Conservation (phyloP, 2,113 vertebrate species). For the Oxygymnocypris stewartii region DNA sequence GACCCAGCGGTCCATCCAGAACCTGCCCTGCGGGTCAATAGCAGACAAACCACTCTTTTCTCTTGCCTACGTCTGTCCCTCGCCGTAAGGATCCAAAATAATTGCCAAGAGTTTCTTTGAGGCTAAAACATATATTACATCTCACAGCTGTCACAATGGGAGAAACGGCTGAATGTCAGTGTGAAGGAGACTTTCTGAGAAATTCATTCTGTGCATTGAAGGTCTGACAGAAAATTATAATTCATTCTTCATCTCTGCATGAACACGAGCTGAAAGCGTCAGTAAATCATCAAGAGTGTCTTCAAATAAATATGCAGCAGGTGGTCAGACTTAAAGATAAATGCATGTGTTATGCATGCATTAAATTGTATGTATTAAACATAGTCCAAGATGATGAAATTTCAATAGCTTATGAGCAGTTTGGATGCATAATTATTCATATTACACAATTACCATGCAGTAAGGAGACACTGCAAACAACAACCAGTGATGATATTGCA, state of each 20-base stretch:
- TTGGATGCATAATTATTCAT: conserved; percentile 5
- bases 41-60: not conserved
- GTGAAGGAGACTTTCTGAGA: not conserved
- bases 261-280: not conserved
- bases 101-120: conserved; percentile 9
- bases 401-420: not conserved
- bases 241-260: not conserved
- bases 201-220: not conserved
- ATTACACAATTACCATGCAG: not conserved
- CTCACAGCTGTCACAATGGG: not conserved
- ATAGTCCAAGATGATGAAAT: not conserved
- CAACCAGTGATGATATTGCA: not conserved
- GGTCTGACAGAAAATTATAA: not conserved
- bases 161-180: not conserved
- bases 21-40: not conserved
- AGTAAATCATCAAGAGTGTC: not conserved
- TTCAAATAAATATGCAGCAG: not conserved
- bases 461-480: not conserved
- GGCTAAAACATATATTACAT: not conserved
- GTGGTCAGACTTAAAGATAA: not conserved
- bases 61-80: not conserved
- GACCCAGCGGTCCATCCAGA: not conserved
- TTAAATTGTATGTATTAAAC: not conserved
- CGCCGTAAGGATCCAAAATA: conserved; percentile 23
- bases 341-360: not conserved